A percentile compares a stretch with the other conserved stretches of the same genome.
Conservation (phyloP, 2,113 vertebrate species). For the Pterocles gutturalis region DNA sequence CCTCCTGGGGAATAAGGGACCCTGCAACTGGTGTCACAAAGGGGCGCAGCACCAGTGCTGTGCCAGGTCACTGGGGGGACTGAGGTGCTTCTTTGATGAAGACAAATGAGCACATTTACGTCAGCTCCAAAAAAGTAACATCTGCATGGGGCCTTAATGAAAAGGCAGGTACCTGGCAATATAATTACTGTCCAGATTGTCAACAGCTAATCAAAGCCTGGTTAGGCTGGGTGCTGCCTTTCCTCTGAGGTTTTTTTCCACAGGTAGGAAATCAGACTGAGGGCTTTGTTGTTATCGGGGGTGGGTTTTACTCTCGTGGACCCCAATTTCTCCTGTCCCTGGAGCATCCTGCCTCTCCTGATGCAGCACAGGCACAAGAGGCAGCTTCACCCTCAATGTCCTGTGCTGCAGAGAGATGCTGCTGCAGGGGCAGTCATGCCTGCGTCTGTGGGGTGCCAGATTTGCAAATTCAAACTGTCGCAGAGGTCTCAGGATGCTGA, state of each 20-base stretch:
- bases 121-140: not conserved
- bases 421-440: not conserved
- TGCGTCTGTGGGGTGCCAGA: not conserved
- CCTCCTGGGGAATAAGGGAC: not conserved
- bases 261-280: not conserved
- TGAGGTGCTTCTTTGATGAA: not conserved
- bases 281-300: not conserved
- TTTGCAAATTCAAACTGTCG: not conserved
- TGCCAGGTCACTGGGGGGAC: not conserved
- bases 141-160: not conserved
- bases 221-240: not conserved
- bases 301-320: not conserved
- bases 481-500: not conserved
- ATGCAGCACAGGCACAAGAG: not conserved
- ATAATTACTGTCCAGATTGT: not conserved
- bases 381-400: not conserved
- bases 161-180: not conserved
- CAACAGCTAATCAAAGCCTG: slow-evolving; percentile 2
- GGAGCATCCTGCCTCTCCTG: not conserved
- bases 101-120: not conserved
- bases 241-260: not conserved
- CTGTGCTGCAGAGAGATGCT: not conserved
- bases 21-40: rapidly evolving
- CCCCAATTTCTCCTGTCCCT: not conserved
- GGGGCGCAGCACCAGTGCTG: not conserved